These are phyloP conservation scores for Rhincodon typus DNA, from an alignment of 2,797 vertebrate species.

Conservation along the genomic window DNA sequence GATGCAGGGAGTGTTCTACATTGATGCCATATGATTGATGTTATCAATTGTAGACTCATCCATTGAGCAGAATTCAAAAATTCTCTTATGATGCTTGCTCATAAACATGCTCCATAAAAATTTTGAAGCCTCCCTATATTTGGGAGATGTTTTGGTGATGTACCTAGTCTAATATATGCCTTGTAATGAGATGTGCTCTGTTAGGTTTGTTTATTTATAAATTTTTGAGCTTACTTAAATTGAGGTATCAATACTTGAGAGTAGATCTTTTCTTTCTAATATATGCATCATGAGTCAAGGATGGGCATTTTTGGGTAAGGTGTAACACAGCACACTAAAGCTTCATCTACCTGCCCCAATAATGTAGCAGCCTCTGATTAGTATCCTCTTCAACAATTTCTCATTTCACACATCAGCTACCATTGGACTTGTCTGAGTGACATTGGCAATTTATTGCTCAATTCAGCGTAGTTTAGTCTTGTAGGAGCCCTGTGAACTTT, in stretches of 20 bases:
- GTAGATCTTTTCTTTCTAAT: not conserved
- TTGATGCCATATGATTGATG: no score
- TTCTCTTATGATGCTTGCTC: not conserved
- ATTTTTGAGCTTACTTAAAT: not conserved
- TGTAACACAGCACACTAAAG: not conserved
- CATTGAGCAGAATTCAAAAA: not conserved
- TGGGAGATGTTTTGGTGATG: not conserved
- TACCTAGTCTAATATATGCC: not conserved
- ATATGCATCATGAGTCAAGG: no score
- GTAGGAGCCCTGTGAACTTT: not conserved
- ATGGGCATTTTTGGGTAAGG: not conserved
- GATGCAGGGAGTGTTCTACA: not conserved
- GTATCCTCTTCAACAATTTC: not conserved
- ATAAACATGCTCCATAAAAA: no score
- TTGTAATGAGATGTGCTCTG: not conserved
- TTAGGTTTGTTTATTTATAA: not conserved
- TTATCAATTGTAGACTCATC: no score
- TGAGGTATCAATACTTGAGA: not conserved
- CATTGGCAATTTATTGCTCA: conserved; percentile 9
- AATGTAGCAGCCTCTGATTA: not conserved
- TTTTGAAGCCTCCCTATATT: not conserved
- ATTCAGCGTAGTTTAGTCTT: not conserved
- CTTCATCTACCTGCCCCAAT: not conserved
- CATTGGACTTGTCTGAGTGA: not conserved
- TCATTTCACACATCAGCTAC: not conserved